A percentile compares a stretch with the other conserved stretches of the same genome.
Conservation (phyloP, 2,888 invertebrate species). For the Cataglyphis cursor region DNA sequence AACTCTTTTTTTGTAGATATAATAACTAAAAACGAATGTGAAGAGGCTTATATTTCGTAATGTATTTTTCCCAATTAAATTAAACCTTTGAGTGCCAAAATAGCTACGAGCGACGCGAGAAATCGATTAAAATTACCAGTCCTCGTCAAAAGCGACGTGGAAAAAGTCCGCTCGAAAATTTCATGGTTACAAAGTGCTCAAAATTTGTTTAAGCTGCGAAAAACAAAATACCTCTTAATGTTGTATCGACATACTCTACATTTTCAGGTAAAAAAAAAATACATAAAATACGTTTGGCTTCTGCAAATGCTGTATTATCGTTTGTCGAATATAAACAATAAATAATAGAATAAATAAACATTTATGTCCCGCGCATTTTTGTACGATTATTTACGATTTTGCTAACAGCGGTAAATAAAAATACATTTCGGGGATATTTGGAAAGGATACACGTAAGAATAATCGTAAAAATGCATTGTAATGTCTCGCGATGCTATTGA, state of each 20-base stretch:
- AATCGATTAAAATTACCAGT: slow-evolving; percentile 48
- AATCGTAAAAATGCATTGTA: slow-evolving; percentile 9
- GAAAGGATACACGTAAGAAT: neutral
- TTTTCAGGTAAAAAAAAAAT: slow-evolving; percentile 31
- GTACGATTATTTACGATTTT: slow-evolving; percentile 22
- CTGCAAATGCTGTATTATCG: slow-evolving; percentile 9
- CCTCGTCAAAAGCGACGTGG: slow-evolving; percentile 19
- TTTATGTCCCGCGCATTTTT: slow-evolving; percentile 21
- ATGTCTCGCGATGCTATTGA: slow-evolving; percentile 10
- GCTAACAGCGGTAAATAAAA: neutral
- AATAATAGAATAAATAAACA: slow-evolving; percentile 39
- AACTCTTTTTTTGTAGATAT: slow-evolving; percentile 21
- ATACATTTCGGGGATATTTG: slow-evolving; percentile 11
- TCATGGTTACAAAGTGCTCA: slow-evolving; percentile 16
- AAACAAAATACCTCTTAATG: slow-evolving; percentile 43
- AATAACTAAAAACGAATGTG: slow-evolving; percentile 30
- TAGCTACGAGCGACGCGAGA: slow-evolving; percentile 27
- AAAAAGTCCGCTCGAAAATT: slow-evolving; percentile 26
- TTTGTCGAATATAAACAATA: slow-evolving; percentile 27
- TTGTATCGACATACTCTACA: slow-evolving; percentile 26
- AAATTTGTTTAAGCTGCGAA: slow-evolving; percentile 49
- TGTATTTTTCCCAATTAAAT: slow-evolving; percentile 41
- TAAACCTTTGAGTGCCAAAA: slow-evolving; percentile 39
- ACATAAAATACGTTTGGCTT: slow-evolving; percentile 17
- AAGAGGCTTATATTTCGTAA: slow-evolving; percentile 23